Evolutionary conservation across 2,797 vertebrate genomes (phyloP).

Genomic region (Sebastes jordani): DNA sequence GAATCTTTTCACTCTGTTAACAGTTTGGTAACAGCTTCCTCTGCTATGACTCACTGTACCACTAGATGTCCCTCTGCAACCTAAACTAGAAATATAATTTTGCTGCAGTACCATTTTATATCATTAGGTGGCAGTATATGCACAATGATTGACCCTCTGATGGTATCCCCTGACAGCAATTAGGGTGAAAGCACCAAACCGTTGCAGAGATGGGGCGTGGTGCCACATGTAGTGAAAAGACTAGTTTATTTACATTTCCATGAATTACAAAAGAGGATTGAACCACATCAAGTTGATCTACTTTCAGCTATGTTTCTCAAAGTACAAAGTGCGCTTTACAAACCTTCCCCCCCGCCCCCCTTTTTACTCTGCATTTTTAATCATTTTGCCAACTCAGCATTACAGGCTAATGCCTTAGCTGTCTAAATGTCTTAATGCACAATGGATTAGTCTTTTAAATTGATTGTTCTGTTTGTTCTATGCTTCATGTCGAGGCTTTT

Average conservation of each 20-base stretch:
- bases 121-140: conserved; percentile 47
- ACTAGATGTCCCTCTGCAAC: conserved; percentile 46
- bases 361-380: neutral
- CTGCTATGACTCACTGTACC: neutral
- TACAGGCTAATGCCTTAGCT: neutral
- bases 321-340: neutral
- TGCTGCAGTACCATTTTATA: neutral
- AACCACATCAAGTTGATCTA: neutral
- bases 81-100: neutral
- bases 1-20: neutral
- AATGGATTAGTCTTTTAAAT: conserved; percentile 15
- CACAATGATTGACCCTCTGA: neutral
- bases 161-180: neutral
- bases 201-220: conserved; percentile 31
- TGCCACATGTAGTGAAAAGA: conserved; percentile 7
- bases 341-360: neutral
- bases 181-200: neutral
- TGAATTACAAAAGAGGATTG: neutral
- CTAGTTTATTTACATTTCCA: conserved; percentile 14
- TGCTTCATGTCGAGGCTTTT: neutral
- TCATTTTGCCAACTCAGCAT: conserved; percentile 22
- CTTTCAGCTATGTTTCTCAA: neutral
- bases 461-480: neutral
- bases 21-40: neutral
- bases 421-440: conserved; percentile 17